phyloP scores from a whole-genome alignment of 2,113 vertebrate genomes.

The Pteronura brasiliensis region DNA sequence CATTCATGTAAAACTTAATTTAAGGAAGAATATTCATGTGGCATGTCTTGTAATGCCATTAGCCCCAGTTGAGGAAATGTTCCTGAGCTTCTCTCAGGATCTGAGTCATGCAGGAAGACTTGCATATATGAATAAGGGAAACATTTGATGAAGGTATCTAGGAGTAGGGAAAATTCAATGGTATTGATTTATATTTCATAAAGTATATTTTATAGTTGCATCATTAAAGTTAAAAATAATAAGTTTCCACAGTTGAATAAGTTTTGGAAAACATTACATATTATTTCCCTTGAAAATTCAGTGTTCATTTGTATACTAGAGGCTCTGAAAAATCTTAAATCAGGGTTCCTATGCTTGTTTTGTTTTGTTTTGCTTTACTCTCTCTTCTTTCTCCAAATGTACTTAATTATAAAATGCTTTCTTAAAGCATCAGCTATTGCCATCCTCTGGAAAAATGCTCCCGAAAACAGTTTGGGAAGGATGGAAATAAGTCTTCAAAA shows the following conservation, averaged over 20 bases:
- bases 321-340: background rate
- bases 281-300: background rate
- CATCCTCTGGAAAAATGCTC: background rate
- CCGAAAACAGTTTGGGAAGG: background rate
- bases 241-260: background rate
- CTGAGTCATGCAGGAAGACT: background rate
- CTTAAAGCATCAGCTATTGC: background rate
- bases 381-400: background rate
- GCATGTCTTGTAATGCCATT: background rate
- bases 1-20: slow-evolving; percentile 26
- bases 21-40: background rate
- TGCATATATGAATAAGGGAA: background rate
- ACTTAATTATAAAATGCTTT: background rate
- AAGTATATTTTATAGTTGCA: background rate
- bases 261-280: background rate
- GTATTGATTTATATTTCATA: background rate
- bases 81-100: background rate
- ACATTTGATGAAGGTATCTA: background rate
- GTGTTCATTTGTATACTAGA: background rate
- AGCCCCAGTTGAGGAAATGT: background rate
- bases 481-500: background rate
- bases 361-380: background rate
- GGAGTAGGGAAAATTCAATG: background rate
- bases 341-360: background rate
- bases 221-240: background rate